phyloP scores from a whole-genome alignment of 2,888 invertebrate genomes.

The Stratiomys singularior region DNA sequence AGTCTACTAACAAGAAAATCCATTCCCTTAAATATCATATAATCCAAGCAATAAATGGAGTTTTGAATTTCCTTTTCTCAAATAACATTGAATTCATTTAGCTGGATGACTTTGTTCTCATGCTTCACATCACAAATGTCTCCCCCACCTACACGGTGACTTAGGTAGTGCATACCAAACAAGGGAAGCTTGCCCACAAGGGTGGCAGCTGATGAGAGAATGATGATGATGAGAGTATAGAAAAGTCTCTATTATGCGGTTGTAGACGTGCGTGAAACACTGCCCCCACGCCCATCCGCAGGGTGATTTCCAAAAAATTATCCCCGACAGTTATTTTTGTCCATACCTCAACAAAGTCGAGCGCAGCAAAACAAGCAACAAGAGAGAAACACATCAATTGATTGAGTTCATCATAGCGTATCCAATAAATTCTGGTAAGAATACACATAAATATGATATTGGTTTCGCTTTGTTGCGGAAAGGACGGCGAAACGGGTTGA shows the following conservation, averaged over 20 bases:
- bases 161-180: background rate
- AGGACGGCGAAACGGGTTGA: background rate
- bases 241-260: conserved; percentile 26
- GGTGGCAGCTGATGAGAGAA: conserved; percentile 19
- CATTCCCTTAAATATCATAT: conserved; percentile 35
- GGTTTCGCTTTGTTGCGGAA: background rate
- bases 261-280: conserved; percentile 33
- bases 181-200: background rate
- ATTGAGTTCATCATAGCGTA: conserved; percentile 51
- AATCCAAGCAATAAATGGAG: conserved; percentile 23
- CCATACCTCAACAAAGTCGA: background rate
- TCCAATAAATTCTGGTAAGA: conserved; percentile 50
- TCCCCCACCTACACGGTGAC: background rate
- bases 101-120: conserved; percentile 14
- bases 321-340: too few relatives aligned
- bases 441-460: conserved; percentile 45
- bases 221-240: background rate
- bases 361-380: conserved; percentile 22
- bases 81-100: conserved; percentile 37
- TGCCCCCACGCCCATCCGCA: background rate
- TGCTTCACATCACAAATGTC: background rate
- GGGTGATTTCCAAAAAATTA: too few relatives aligned
- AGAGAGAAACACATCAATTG: conserved; percentile 50
- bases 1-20: conserved; percentile 42
- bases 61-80: conserved; percentile 35